Evolutionary conservation across 2,888 invertebrate species (phyloP), one percentile per base, ranked within the genome.

Genomic region (Drosophila seclusa): DNA sequence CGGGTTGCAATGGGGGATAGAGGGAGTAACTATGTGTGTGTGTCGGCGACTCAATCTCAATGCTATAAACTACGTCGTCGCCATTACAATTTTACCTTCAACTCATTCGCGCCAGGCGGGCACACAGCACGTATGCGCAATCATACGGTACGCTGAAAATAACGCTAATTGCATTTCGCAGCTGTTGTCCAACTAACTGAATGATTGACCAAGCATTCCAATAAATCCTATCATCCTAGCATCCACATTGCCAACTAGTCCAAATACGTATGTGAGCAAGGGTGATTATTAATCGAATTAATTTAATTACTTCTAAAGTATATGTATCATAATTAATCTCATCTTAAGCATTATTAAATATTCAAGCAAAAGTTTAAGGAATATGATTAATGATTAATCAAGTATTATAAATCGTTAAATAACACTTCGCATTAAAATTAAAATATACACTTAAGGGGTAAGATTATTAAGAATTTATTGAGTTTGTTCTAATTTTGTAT

Each of bases 161-260:
- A 83, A 87, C 87, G 68, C 82, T 80, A 88, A 88, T 88, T 88
- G 76, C 84, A 83, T 83, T 78, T 75, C 73, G 78, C 85, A 85
- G 76, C 81, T 88, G 86, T 78, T 57, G 73, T 18, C 65, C 48
- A 49, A 66, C 65, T 73, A 74, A 74, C 68, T 59, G 24, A 50
- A 52, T 59, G 52, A 58, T 52, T 53, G 67, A 40, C 67, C 67
- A 78, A 64, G 24, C 38, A 45, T 36, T 27, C 64, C 60, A 63
- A 64, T 32, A 60, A 40, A 61, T 68, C 67, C 61, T 54, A 24
- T 3, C 42, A 32, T 7, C 24, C 29, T 40, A 48, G 40, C 45
- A 6, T 45, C 55, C 16, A 31, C 24, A 40, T 52, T 64, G 31
- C 27, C 54, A 29, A n/a, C 13, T 11, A 45, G 18, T 58, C 29